These are phyloP conservation scores for Selene dorsalis DNA, from an alignment of 2,797 vertebrate genomes.

Conservation along the genomic window DNA sequence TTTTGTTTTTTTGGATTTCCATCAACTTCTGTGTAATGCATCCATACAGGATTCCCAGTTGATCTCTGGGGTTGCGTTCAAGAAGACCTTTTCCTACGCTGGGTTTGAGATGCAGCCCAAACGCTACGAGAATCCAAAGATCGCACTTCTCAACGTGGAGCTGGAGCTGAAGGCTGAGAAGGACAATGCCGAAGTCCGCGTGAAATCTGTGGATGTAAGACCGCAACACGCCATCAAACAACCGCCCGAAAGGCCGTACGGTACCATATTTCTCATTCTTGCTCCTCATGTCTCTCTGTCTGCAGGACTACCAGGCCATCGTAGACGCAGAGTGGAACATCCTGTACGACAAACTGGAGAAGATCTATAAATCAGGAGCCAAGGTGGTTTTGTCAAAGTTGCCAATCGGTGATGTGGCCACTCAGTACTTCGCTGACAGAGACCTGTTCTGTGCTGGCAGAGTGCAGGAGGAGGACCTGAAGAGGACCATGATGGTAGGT, in stretches of 20 bases:
- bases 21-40: background rate
- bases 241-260: too few relatives aligned
- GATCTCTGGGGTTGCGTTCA: constrained; percentile 95
- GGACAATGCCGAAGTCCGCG: constrained; percentile 95
- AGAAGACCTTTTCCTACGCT: constrained; percentile 98
- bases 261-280: background rate
- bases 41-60: constrained; percentile 90
- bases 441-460: constrained; percentile 98
- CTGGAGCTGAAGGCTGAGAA: constrained; percentile 98
- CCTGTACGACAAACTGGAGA: constrained; percentile 97
- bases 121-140: constrained; percentile 90
- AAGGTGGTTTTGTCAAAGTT: constrained; percentile 95
- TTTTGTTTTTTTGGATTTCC: background rate
- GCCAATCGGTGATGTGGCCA: constrained; percentile 96
- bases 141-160: constrained; percentile 95
- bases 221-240: background rate
- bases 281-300: background rate
- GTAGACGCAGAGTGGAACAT: constrained; percentile 99
- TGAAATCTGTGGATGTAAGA: constrained; percentile 90
- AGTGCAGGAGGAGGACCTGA: constrained; percentile 96
- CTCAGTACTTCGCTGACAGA: constrained; percentile 96
- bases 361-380: constrained; percentile 92
- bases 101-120: constrained; percentile 99
- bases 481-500: constrained; percentile 97
- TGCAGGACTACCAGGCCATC: constrained; percentile 97